Percentiles rank a stretch among this genome's conserved stretches.
Conservation (phyloP, 2,888 invertebrate species). For the Unio delphinus region DNA sequence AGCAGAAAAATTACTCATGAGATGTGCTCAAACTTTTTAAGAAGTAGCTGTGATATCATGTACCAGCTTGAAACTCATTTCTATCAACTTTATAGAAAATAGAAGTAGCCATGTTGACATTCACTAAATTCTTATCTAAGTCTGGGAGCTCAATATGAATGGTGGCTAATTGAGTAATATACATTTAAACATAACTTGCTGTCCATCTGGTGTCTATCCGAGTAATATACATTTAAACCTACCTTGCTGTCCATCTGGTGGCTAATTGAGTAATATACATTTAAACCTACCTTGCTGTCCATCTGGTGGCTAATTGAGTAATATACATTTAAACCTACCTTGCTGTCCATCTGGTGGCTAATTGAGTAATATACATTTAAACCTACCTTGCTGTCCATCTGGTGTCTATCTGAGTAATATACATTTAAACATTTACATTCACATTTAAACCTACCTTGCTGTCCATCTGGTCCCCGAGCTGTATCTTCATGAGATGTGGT, state of each 20-base stretch:
- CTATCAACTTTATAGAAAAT: too few relatives aligned
- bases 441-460: constrained; percentile 78
- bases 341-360: constrained; percentile 90
- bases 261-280: too few relatives aligned
- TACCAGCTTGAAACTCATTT: too few relatives aligned
- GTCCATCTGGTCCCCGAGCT: constrained; percentile 97
- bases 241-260: constrained; percentile 95
- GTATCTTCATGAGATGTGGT: constrained; percentile 84
- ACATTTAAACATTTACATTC: too few relatives aligned
- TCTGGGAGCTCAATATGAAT: too few relatives aligned
- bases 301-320: constrained; percentile 79
- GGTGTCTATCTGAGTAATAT: constrained; percentile 73
- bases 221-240: background rate
- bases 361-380: background rate
- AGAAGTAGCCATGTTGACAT: too few relatives aligned
- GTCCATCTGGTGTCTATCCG: constrained; percentile 84
- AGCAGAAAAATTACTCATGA: too few relatives aligned
- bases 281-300: constrained; percentile 83
- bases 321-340: constrained; percentile 73
- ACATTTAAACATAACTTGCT: constrained; percentile 78
- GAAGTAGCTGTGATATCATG: too few relatives aligned
- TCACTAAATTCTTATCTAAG: too few relatives aligned
- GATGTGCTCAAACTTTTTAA: too few relatives aligned
- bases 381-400: constrained; percentile 90
- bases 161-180: too few relatives aligned